Conservation (phyloP, 2,113 vertebrate genomes). For the Jaculus jaculus region DNA sequence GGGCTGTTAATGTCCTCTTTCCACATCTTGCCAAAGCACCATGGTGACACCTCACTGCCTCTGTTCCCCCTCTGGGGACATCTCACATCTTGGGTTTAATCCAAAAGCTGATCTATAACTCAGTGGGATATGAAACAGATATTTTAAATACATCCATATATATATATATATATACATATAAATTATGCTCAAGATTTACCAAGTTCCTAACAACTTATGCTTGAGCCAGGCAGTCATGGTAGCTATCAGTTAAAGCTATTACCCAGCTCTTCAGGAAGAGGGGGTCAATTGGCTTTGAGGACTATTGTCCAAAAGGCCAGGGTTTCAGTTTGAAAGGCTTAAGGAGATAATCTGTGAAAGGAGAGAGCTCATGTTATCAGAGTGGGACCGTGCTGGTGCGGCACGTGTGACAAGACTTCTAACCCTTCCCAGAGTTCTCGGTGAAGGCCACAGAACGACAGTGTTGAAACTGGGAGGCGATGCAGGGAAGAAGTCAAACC, state of each 20-base stretch:
- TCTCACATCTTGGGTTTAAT: neutral
- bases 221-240: neutral
- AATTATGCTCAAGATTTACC: neutral
- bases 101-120: neutral
- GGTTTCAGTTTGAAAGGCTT: neutral
- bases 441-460: neutral
- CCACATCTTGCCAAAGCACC: neutral
- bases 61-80: neutral
- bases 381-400: neutral
- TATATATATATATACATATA: neutral
- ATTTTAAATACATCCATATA: constrained; percentile 48
- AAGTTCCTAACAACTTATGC: neutral
- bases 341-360: neutral
- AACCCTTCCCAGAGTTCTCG: neutral
- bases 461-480: neutral
- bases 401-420: neutral
- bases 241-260: neutral
- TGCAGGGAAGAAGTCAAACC: neutral
- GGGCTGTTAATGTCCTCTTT: neutral
- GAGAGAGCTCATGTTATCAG: neutral
- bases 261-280: neutral
- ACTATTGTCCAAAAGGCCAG: neutral
- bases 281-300: neutral
- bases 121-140: neutral
- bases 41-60: neutral